phyloP scores from a whole-genome alignment of 1,140 invertebrate genomes.

The Orius laevigatus region DNA sequence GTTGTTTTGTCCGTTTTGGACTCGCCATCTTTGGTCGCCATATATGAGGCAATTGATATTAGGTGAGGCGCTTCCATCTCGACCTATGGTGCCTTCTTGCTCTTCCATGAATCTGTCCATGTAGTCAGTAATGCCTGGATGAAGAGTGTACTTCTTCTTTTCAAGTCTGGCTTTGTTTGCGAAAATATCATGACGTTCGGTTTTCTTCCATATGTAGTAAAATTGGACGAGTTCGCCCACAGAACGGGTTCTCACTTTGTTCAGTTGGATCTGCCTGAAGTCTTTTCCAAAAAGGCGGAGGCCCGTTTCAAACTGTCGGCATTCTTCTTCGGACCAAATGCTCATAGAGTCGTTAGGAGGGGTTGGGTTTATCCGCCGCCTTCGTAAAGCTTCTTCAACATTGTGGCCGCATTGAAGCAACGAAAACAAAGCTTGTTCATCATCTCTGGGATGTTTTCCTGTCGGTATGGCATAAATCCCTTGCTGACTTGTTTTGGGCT shows the following conservation, averaged over 20 bases:
- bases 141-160: constrained; percentile 73
- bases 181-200: constrained; percentile 84
- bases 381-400: constrained; percentile 75
- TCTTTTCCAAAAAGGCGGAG: constrained; percentile 87
- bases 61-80: constrained; percentile 27
- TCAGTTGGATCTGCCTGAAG: constrained; percentile 85
- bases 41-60: constrained; percentile 45
- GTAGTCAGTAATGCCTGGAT: constrained; percentile 74
- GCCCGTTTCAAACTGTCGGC: constrained; percentile 89
- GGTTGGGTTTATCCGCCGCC: constrained; percentile 62
- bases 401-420: constrained; percentile 89
- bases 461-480: constrained; percentile 46
- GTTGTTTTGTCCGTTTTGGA: neutral
- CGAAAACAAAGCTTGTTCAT: constrained; percentile 85
- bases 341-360: constrained; percentile 56
- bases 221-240: constrained; percentile 94
- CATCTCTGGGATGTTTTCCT: constrained; percentile 72
- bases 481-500: constrained; percentile 28
- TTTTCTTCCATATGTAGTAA: constrained; percentile 99
- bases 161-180: constrained; percentile 66
- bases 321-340: constrained; percentile 95
- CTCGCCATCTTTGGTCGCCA: constrained; percentile 37
- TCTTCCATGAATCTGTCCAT: constrained; percentile 76
- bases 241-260: constrained; percentile 85
- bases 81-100: constrained; percentile 36